A percentile compares a stretch with the other conserved stretches of the same genome.
These are phyloP conservation scores for Cyrtonyx montezumae DNA, from an alignment of 2,113 vertebrate genomes.

Conservation along the genomic window DNA sequence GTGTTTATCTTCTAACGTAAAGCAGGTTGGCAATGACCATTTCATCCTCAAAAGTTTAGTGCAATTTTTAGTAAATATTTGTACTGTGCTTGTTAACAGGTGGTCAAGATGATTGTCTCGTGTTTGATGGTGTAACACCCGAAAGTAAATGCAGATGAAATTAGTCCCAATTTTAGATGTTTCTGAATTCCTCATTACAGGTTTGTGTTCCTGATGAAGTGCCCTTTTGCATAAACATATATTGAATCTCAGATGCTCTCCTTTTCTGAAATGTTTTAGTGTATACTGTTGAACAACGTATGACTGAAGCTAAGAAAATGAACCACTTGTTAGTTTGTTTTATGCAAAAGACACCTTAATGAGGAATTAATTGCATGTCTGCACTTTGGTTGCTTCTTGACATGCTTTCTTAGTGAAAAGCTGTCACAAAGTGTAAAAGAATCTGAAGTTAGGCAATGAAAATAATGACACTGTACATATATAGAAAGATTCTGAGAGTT, in stretches of 20 bases:
- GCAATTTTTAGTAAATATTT: not conserved
- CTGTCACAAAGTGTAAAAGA: not conserved
- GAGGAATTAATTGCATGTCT: not conserved
- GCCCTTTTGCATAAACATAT: not conserved
- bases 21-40: not conserved
- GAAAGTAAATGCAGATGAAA: not conserved
- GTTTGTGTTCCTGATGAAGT: not conserved
- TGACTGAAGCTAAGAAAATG: not conserved
- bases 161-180: not conserved
- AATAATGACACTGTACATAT: not conserved
- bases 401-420: not conserved
- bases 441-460: not conserved
- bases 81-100: not conserved
- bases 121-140: not conserved
- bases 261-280: not conserved
- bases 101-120: not conserved
- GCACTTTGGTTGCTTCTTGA: not conserved
- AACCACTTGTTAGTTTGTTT: not conserved
- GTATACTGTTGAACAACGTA: not conserved
- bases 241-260: not conserved
- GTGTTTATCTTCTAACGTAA: accelerated
- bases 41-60: not conserved
- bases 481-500: not conserved
- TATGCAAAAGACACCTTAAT: not conserved
- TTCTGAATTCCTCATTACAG: not conserved